Evolutionary conservation across 2,888 invertebrate species (phyloP).

Genomic region (Flabesymbios commensalis): DNA sequence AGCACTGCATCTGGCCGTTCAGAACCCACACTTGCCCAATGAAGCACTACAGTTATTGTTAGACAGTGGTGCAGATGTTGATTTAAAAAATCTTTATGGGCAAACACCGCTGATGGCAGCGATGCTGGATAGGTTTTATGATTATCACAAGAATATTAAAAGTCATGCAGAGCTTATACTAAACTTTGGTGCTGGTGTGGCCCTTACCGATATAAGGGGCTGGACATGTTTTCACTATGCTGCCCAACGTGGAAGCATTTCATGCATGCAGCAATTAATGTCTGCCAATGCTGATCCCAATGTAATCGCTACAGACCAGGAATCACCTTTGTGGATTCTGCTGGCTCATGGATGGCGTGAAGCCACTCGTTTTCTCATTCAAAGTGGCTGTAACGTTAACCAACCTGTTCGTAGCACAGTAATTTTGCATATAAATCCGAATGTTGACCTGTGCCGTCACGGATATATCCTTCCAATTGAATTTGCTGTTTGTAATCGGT

Average conservation of each 20-base stretch:
- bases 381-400: slow-evolving; percentile 22
- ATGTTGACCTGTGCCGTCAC: slow-evolving; percentile 22
- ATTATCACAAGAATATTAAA: slow-evolving; percentile 26
- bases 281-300: slow-evolving; percentile 17
- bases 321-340: slow-evolving; percentile 24
- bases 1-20: slow-evolving; percentile 40
- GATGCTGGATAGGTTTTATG: slow-evolving; percentile 24
- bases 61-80: slow-evolving; percentile 77
- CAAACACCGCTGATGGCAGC: slow-evolving; percentile 27
- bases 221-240: slow-evolving; percentile 28
- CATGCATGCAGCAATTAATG: slow-evolving; percentile 20
- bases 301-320: background rate
- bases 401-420: slow-evolving; percentile 5
- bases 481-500: slow-evolving; percentile 25
- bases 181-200: slow-evolving; percentile 7
- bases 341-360: slow-evolving; percentile 23
- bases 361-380: slow-evolving; percentile 14
- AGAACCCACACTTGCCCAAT: slow-evolving; percentile 65
- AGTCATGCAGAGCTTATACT: slow-evolving; percentile 21
- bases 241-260: slow-evolving; percentile 20
- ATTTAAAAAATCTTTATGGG: slow-evolving; percentile 20
- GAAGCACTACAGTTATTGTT: slow-evolving; percentile 75
- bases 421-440: slow-evolving; percentile 19
- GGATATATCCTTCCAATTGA: slow-evolving; percentile 24
- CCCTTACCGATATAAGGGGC: slow-evolving; percentile 13